A percentile compares a stretch with the other conserved stretches of the same genome.
phyloP scores from a whole-genome alignment of 2,888 invertebrate genomes.

The Galeruca laticollis region DNA sequence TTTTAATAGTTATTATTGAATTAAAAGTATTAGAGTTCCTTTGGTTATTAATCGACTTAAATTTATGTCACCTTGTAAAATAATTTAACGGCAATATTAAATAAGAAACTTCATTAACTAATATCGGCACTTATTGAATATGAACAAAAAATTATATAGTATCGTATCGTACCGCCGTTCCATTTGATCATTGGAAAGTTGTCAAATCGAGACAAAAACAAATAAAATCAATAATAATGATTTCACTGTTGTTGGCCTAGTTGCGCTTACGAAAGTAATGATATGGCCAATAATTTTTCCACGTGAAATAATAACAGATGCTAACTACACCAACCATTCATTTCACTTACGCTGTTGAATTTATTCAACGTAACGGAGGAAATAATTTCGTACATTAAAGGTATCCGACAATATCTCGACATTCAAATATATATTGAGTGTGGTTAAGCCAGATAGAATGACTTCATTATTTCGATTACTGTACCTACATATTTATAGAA shows the following conservation, averaged over 20 bases:
- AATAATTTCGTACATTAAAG: neutral
- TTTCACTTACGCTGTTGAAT: neutral
- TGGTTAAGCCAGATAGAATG: no score
- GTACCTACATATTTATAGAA: no score
- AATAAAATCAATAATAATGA: conserved; percentile 25
- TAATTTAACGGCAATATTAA: no score
- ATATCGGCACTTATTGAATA: no score
- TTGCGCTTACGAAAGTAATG: conserved; percentile 21
- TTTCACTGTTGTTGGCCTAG: conserved; percentile 25
- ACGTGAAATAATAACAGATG: conserved; percentile 16
- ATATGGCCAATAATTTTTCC: conserved; percentile 17
- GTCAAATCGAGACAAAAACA: conserved; percentile 6
- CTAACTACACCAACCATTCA: neutral
- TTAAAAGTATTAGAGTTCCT: no score
- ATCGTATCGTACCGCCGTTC: neutral
- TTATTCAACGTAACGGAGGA: neutral
- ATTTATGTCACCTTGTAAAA: no score
- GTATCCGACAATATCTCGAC: neutral
- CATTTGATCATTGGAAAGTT: conserved; percentile 14
- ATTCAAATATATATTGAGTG: no score
- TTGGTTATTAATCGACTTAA: no score
- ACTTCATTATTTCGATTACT: no score
- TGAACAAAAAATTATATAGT: neutral
- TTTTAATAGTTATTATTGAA: no score
- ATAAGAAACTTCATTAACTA: no score